phyloP scores from a whole-genome alignment of 1,140 invertebrate genomes.

The Lepidostoma basale region DNA sequence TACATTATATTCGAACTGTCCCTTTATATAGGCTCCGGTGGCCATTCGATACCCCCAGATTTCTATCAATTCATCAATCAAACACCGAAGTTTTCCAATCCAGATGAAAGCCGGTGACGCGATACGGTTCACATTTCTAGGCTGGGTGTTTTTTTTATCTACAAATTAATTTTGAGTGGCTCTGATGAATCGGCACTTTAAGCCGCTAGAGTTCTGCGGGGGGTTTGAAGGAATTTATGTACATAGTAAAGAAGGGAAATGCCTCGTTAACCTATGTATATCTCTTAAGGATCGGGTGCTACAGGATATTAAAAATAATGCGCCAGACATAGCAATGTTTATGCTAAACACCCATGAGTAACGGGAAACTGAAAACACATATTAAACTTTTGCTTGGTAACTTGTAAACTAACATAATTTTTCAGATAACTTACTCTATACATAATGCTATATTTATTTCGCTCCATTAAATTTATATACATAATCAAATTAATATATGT shows the following conservation, averaged over 20 bases:
- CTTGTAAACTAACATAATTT: no score
- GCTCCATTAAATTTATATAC: no score
- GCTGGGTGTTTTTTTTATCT: conserved; percentile 28
- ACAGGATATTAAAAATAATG: not conserved
- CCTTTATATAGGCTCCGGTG: conserved; percentile 32
- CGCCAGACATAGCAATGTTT: no score
- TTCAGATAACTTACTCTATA: no score
- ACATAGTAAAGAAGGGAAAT: not conserved
- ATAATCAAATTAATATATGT: no score
- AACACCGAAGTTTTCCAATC: conserved; percentile 32
- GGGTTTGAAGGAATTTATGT: no score
- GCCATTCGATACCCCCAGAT: conserved; percentile 25
- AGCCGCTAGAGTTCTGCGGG: not conserved
- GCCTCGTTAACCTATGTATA: not conserved
- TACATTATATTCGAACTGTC: not conserved
- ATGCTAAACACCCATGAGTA: no score
- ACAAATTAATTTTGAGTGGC: conserved; percentile 34
- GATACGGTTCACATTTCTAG: conserved; percentile 12
- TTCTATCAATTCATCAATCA: conserved; percentile 37
- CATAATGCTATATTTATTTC: no score
- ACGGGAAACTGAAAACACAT: no score
- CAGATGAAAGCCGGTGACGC: conserved; percentile 25
- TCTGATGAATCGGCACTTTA: conserved; percentile 11
- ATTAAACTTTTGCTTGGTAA: no score
- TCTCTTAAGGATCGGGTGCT: not conserved